Base-by-base conservation (phyloP, 2,888 invertebrate species). In the Mechanitis mazaeus region DNA sequence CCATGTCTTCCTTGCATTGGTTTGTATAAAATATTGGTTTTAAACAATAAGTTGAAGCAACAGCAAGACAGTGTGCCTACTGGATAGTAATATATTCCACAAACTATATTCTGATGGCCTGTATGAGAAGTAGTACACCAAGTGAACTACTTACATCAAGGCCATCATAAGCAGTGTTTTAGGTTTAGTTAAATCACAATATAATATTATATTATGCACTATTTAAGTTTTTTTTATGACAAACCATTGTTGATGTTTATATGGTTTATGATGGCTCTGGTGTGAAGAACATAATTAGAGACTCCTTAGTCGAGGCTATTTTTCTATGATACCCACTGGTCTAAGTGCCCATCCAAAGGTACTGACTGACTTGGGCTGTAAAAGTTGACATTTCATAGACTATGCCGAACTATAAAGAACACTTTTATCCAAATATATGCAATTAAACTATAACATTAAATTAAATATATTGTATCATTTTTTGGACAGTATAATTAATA, bases 101-200 rank as follows among this genome's bases (percentile, higher is more conserved):
- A 45, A 56, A 45, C 35, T 59, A 55, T 59, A 56, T 54, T 60
- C 38, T 47, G 46, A 61, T 46, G 64, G 59, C 65, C 60, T 54
- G 47, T 28, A 31, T 53, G 46, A 20, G 54, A 60, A 45, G 68
- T 65, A 71, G 72, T 72, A 71, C 80, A 85, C 85, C 70, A 74
- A 83, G 85, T 84, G 85, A 65, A 68, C 69, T 59, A 57, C 47
- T 58, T 50, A 55, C 31, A 72, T 74, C 71, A 28, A 57, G 65
- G 80, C 78, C 74, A 71, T 71, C 71, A 65, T 50, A 63, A 69
- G 72, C 54, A 72, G 76, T 78, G 79, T 77, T 71, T 73, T 84
- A 85, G 79, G 78, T 81, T 79, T 80, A 81, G 75, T 78, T 79
- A 70, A 78, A 81, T 79, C 78, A 81, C 79, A 69, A 80, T 79